Evolutionary conservation across 2,888 invertebrate species (phyloP).

Genomic region (Neelides folsomi): DNA sequence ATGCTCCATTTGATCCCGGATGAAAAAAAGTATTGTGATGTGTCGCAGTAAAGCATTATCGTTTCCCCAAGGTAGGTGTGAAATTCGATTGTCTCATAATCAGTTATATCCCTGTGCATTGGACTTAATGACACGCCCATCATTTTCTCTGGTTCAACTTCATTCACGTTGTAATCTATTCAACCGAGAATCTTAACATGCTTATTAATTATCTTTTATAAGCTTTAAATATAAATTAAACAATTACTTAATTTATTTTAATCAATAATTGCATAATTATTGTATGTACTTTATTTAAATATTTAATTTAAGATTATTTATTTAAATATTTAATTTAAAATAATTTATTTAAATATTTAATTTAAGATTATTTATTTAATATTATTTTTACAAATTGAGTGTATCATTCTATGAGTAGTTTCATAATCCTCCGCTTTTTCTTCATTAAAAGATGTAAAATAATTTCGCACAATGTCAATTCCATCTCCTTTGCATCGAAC

Average conservation of each 20-base stretch:
- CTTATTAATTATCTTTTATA: background rate
- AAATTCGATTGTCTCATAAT: background rate
- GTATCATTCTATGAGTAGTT: too few species aligned
- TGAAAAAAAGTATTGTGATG: slow-evolving; percentile 22
- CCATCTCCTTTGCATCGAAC: slow-evolving; percentile 30
- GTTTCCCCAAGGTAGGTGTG: slow-evolving; percentile 20
- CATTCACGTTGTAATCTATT: slow-evolving; percentile 23
- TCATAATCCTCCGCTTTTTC: too few species aligned
- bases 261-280: too few species aligned
- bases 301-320: too few species aligned
- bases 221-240: too few species aligned
- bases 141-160: slow-evolving; percentile 20
- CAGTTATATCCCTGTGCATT: background rate
- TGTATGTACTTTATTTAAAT: too few species aligned
- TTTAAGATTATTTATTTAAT: too few species aligned
- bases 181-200: background rate
- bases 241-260: too few species aligned
- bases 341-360: too few species aligned
- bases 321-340: too few species aligned
- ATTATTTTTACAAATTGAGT: too few species aligned
- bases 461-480: slow-evolving; percentile 23
- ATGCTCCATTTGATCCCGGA: slow-evolving; percentile 28
- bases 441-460: slow-evolving; percentile 13
- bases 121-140: slow-evolving; percentile 9
- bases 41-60: slow-evolving; percentile 17